Conservation (phyloP, 2,797 vertebrate genomes). For the Crypturellus tataupa region DNA sequence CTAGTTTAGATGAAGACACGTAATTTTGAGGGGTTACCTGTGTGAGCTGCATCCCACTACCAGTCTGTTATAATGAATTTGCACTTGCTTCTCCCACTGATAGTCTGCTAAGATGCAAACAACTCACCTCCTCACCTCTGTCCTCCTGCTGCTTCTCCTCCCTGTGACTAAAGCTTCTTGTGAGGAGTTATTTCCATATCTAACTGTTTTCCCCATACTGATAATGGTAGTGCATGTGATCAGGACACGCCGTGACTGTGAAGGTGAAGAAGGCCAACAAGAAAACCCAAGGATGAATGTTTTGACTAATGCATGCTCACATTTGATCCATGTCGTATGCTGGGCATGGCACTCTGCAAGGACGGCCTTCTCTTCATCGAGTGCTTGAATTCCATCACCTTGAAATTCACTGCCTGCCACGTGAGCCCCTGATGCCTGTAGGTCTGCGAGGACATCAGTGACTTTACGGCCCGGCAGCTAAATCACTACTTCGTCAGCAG, state of each 20-base stretch:
- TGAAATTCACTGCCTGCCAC: background rate
- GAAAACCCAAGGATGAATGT: background rate
- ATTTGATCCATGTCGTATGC: background rate
- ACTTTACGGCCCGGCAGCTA: no score
- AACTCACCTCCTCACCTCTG: background rate
- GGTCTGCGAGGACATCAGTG: background rate
- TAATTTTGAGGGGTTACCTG: background rate
- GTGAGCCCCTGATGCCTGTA: background rate
- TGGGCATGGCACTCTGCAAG: background rate
- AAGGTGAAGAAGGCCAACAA: no score
- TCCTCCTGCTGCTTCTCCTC: background rate
- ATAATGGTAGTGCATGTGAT: background rate
- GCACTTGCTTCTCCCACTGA: background rate
- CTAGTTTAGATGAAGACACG: background rate
- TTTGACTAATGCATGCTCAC: background rate
- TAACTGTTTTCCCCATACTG: background rate
- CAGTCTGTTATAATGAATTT: background rate
- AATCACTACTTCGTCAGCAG: background rate
- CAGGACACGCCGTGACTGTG: background rate
- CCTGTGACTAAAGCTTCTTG: background rate
- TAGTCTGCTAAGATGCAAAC: background rate
- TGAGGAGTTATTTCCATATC: background rate
- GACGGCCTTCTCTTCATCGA: background rate
- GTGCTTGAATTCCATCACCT: background rate
- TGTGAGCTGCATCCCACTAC: background rate